Evolutionary conservation across 2,797 vertebrate genomes (phyloP), one percentile per base, ranked within the genome.

Genomic region (Acrossocheilus fasciatus): DNA sequence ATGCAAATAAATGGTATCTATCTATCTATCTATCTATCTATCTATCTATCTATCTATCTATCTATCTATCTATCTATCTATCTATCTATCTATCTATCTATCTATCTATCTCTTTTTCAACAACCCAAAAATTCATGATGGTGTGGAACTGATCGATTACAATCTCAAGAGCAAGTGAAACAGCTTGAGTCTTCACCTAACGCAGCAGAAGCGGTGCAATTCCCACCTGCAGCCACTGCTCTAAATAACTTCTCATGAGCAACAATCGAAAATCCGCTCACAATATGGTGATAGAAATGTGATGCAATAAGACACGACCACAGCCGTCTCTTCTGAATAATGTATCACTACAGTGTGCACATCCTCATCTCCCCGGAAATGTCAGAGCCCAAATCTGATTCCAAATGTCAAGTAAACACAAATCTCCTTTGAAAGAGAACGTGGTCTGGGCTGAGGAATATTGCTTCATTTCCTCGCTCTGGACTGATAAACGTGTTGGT

Each of bases 381-480:
- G 87, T 88, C 88, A 90, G 88, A 81, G 81, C 78, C 87, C 74
- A 86, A 89, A 89, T 88, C 86, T 69, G 82, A 82, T 89, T 66
- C 79, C 45, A 92, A 92, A 92, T 91, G 92, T 89, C 91, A 94
- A 73, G 88, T 79, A 88, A 91, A 89, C 89, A 90, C 79, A 15
- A 85, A 90, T 85, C 74, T 75, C 78, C 88, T 90, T 83, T 91
- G 90, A 92, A 84, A 89, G 89, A 89, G 88, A 77, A 88, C 81
- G 86, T 88, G 88, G 89, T 76, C 87, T 54, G 85, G 77, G 88
- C 86, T 85, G 26, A 18, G 23, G 72, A 84, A 89, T 79, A 74
- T 83, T 90, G 62, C 83, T 80, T 87, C 14, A 72, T 59, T 85
- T 85, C 66, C 75, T 79, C 50, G 23, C 43, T 59, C 30, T 47